Evolutionary conservation across 2,113 vertebrate genomes (phyloP), one percentile per base, ranked within the genome.

Genomic region (Oncorhynchus gorbuscha): DNA sequence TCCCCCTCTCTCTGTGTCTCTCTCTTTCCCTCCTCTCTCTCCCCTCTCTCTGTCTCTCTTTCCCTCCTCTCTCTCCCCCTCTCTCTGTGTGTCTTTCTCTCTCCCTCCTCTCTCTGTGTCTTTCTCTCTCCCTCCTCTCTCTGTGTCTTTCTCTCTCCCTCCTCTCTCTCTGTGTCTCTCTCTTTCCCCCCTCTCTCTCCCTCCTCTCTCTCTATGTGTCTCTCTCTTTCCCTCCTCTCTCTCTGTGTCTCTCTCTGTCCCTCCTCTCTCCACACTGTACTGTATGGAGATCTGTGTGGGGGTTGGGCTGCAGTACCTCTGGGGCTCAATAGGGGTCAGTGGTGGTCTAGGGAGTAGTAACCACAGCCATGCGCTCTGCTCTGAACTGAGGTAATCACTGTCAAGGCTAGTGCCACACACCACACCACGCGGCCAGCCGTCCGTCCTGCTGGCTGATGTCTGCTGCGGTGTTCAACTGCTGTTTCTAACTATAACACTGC

Each of bases 41-140:
- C 2, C n/a, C n/a, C n/a, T n/a, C 1, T 2, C 0, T 2, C 0
- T 2, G 1, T 2, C 1, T 2, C 26, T 2, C 26, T 2, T 0
- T 2, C 0, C 1, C 1, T 1, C 1, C 0, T 0, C 26, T 2
- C 1, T 2, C 26, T 26, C 26, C 1, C 26, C 1, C 26, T 2
- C 26, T 2, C 26, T 28, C 26, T 28, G 2, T 28, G 2, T 28
- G 26, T 2, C 26, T 28, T 2, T 28, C 26, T 28, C 26, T 28
- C 0, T 28, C 26, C 26, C 26, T 28, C 26, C 26, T 28, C 26
- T 28, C 26, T 1, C 2, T 28, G 26, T 1, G 1, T 26, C 26
- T 28, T 2, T 28, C 26, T 28, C 26, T 28, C 0, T 28, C 26
- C 26, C 26, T 28, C 26, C 26, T 28, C 26, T 28, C n/a, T n/a